Evolutionary conservation across 2,797 vertebrate species (phyloP), one percentile per base, ranked within the genome.

Genomic region (Glossophaga mutica): DNA sequence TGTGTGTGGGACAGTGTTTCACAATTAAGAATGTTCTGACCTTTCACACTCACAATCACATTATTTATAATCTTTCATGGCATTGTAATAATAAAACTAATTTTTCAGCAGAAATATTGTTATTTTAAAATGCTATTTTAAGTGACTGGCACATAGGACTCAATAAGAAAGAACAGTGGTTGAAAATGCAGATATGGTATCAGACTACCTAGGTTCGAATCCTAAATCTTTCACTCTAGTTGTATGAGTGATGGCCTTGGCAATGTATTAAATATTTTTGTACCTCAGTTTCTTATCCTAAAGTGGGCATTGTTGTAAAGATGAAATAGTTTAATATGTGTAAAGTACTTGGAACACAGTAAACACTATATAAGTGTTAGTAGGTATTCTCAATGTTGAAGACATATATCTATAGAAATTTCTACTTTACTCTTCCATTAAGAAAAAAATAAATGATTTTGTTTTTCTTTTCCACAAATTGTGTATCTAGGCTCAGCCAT

Each of bases 381-480:
- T 14, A 65, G 57, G 26, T 85, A 91, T 48, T 52, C 1, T 91
- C 67, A 73, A 93, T 89, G 70, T 70, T 95, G 77, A 96, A 97
- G 94, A 48, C 29, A 93, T 85, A 90, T 86, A 59, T 26, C 50
- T 78, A 89, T 83, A 93, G 57, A 55, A 96, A 94, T 78, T 34
- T 85, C 62, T 96, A n/a, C 10, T 97, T 95, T 48, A 79, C 74
- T 95, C 10, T 96, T 91, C 44, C 87, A 50, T 15, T 62, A 96
- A 82, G 73, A 96, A 94, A 90, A 96, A 87, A 86, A 76, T 4
- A 84, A 81, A 44, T n/a, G 14, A 59, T 87, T 96, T 87, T 39
- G 5, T 26, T 95, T 74, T 92, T 86, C 73, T 94, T 96, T 70
- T 73, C 22, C 39, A 83, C 84, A 95, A 97, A 95, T 96, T 87